Evolutionary conservation across 2,888 invertebrate genomes (phyloP), one percentile per base, ranked within the genome.

Genomic region (Ectobius pallidus): DNA sequence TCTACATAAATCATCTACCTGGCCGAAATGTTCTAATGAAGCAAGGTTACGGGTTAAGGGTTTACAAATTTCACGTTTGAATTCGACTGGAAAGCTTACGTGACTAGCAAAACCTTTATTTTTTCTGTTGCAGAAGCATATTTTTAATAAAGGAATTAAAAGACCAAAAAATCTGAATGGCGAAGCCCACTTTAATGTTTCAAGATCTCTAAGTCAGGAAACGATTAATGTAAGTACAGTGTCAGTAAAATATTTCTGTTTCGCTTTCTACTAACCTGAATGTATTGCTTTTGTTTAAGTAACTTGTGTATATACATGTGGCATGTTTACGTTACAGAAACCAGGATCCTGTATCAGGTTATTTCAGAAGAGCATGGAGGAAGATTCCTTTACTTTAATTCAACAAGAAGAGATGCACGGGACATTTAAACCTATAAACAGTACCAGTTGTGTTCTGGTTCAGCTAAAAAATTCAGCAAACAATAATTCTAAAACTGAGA

Each of bases 91-190:
- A n/a, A n/a, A n/a, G n/a, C n/a, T n/a, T n/a, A n/a, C n/a, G n/a
- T n/a, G n/a, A n/a, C n/a, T n/a, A n/a, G n/a, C n/a, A n/a, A n/a
- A n/a, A n/a, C n/a, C n/a, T n/a, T n/a, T n/a, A n/a, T n/a, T 2
- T 55, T 4, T 30, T 58, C 3, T 58, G 27, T 58, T 58, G 71
- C 76, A 80, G 82, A 90, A 92, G 78, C 94, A 93, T 79, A 93
- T 94, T 73, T 94, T 95, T 79, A 90, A 92, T 79, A 93, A 91
- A 80, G 89, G 87, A 6, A 81, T 89, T 3, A 79, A 79, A 71
- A 70, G 75, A 22, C 72, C 73, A 14, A 78, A 78, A 73, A 74
- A 72, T 16, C 73, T 69, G 6, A 70, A 46, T 71, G 72, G 72
- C 55, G 73, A 69, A 46, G 72, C 68, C 30, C 63, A 74, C 18